phyloP scores from a whole-genome alignment of 2,797 vertebrate species.

The Ceryle rudis region DNA sequence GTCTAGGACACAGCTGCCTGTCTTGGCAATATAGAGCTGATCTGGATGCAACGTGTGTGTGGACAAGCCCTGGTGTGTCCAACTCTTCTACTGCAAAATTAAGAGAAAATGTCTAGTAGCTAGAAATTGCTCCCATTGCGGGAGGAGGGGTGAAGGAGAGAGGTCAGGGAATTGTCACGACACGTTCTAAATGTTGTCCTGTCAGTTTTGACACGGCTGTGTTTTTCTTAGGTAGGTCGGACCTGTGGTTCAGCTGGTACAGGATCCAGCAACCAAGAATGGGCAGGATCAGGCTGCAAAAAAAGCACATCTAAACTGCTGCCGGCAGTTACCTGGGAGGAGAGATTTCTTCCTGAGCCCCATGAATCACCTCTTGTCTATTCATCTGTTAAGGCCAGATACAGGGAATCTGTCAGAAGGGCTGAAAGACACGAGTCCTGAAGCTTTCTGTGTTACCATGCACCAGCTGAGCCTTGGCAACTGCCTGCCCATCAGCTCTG shows the following conservation, averaged over 20 bases:
- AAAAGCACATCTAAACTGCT: neutral
- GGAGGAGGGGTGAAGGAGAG: neutral
- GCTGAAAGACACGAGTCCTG: neutral
- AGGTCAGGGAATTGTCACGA: neutral
- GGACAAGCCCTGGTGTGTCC: neutral
- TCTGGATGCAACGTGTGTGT: rapidly evolving
- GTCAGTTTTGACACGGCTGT: neutral
- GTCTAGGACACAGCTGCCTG: neutral
- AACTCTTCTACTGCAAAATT: neutral
- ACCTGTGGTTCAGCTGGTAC: neutral
- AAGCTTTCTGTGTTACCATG: neutral
- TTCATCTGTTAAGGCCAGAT: neutral
- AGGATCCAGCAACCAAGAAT: neutral
- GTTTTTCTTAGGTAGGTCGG: neutral
- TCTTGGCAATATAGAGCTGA: neutral
- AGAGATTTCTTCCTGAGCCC: neutral
- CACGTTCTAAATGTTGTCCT: neutral
- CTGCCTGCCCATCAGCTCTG: conserved; percentile 23
- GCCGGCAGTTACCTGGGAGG: neutral
- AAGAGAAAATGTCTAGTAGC: neutral
- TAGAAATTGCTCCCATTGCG: neutral
- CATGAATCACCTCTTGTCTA: neutral
- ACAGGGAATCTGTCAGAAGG: neutral
- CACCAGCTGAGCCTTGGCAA: conserved; percentile 33
- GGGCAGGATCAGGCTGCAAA: neutral